These are phyloP conservation scores for Ceuthmochares aereus DNA, from an alignment of 2,113 vertebrate genomes.

Conservation along the genomic window DNA sequence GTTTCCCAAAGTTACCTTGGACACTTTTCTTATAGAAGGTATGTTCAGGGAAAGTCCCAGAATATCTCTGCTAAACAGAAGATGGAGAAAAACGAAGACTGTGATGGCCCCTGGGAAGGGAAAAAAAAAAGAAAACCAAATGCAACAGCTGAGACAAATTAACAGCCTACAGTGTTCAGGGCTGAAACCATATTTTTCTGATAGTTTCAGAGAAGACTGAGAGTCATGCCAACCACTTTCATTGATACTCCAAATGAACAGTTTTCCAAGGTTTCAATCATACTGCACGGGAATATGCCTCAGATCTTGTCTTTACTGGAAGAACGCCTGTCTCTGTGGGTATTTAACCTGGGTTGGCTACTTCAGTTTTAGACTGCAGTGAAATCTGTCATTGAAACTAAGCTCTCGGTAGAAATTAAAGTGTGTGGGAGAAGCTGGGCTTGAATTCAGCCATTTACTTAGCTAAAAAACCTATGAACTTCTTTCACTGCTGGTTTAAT, in stretches of 20 bases:
- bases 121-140: not conserved
- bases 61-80: not conserved
- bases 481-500: not conserved
- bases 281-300: not conserved
- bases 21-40: not conserved
- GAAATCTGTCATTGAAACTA: not conserved
- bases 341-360: not conserved
- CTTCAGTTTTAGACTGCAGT: not conserved
- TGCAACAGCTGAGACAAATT: not conserved
- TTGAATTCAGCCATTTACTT: not conserved
- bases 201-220: not conserved
- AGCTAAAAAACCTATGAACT: not conserved
- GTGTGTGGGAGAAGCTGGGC: not conserved
- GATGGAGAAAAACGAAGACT: not conserved
- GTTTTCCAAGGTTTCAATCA: not conserved
- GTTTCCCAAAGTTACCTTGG: not conserved
- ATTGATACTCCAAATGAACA: not conserved
- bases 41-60: not conserved
- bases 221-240: not conserved
- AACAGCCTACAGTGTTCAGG: not conserved
- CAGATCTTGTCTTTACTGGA: not conserved
- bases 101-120: fast-evolving
- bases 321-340: not conserved
- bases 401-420: not conserved
- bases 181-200: not conserved